Evolutionary conservation across 2,888 invertebrate species (phyloP).

Genomic region (Synergus gifuensis): DNA sequence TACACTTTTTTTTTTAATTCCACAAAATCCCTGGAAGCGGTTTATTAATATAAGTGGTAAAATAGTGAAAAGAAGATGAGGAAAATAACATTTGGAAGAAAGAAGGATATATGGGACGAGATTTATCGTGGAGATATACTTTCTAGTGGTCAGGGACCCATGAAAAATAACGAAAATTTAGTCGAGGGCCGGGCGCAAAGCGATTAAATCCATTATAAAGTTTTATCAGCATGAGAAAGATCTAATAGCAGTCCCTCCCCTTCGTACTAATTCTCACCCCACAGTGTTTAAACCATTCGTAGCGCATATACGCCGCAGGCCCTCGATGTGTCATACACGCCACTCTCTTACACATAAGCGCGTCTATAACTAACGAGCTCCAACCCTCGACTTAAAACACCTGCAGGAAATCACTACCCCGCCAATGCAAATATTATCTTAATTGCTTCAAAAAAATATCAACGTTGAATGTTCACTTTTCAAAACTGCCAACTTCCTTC

Average conservation of each 20-base stretch:
- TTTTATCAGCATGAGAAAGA: conserved; percentile 78
- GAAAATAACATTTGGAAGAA: conserved; percentile 31
- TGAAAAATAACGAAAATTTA: conserved; percentile 77
- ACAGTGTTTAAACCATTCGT: conserved; percentile 19
- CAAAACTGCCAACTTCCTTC: conserved; percentile 22
- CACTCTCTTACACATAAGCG: conserved; percentile 59
- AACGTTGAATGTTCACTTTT: conserved; percentile 51
- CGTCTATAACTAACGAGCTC: conserved; percentile 64
- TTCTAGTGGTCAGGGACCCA: conserved; percentile 67
- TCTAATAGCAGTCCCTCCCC: conserved; percentile 68
- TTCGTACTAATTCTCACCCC: conserved; percentile 64
- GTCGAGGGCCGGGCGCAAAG: conserved; percentile 69
- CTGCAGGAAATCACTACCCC: conserved; percentile 77
- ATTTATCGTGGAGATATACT: conserved; percentile 68
- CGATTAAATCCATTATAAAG: conserved; percentile 77
- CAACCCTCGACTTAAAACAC: conserved; percentile 65
- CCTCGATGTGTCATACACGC: conserved; percentile 74
- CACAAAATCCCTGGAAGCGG: too few relatives aligned
- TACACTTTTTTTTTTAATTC: too few relatives aligned
- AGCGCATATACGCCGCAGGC: conserved; percentile 53
- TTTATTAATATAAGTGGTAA: too few relatives aligned
- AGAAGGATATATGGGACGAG: conserved; percentile 52
- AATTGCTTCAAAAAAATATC: conserved; percentile 72
- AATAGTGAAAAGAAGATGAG: too few relatives aligned
- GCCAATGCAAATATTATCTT: conserved; percentile 77